These are phyloP conservation scores for Cheilosia soror DNA, from an alignment of 2,888 invertebrate genomes.

Conservation along the genomic window DNA sequence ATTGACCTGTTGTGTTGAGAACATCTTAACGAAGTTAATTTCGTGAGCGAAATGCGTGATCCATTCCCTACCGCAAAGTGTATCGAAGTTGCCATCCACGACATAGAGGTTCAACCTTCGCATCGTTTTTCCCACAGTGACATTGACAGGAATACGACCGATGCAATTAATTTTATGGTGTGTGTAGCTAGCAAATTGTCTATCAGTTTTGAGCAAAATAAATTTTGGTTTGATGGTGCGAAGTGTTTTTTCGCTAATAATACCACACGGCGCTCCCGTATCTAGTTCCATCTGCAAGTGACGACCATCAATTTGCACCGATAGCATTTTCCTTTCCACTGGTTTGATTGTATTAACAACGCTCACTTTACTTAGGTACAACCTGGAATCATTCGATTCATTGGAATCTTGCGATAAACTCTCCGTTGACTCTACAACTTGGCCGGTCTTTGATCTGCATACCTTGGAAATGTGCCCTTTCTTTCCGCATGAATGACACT, in stretches of 20 bases:
- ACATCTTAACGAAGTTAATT: conserved; percentile 15
- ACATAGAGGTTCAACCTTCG: conserved; percentile 32
- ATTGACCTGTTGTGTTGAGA: background rate
- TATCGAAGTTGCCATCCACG: conserved; percentile 41
- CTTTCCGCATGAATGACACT: conserved; percentile 51
- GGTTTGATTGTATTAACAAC: background rate
- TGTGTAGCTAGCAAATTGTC: conserved; percentile 45
- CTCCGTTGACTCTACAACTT: background rate
- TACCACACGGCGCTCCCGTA: conserved; percentile 39
- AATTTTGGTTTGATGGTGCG: conserved; percentile 4
- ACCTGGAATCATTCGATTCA: too few species aligned
- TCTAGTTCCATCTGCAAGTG: conserved; percentile 9
- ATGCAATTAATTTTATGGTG: conserved; percentile 31
- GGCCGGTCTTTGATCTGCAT: background rate
- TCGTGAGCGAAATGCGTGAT: conserved; percentile 8
- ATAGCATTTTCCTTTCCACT: background rate
- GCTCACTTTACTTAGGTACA: too few species aligned
- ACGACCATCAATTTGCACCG: background rate
- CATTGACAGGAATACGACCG: conserved; percentile 7
- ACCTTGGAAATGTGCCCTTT: conserved; percentile 5
- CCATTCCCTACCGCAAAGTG: conserved; percentile 36
- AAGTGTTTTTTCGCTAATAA: conserved; percentile 35
- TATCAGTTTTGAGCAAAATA: conserved; percentile 22
- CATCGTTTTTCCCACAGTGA: conserved; percentile 6
- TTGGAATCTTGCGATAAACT: too few species aligned